Base-by-base conservation (phyloP, 2,113 vertebrate genomes). In the Laticauda laticaudata region DNA sequence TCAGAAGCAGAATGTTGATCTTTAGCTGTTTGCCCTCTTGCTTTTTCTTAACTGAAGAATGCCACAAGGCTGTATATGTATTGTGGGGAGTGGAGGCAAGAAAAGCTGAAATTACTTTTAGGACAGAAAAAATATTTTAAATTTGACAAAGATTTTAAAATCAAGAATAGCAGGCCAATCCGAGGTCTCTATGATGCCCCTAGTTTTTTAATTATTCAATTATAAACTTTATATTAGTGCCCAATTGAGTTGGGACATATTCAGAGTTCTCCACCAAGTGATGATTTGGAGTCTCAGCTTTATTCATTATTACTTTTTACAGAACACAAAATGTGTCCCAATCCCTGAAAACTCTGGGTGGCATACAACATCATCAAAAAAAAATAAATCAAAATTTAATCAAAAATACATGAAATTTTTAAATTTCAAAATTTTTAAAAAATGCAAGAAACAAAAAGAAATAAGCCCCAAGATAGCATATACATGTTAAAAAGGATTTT, bases 261-360 rank as follows among this genome's bases (percentile, higher is more conserved):
- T 95, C 86, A 69, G 61, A 95, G 87, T 81, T 91, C 95, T 94
- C 97, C 95, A 94, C 95, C 97, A 96, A 96, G 94, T 94, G 96
- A 95, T 89, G 45, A 24, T 20, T 69, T 90, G 26, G 15, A 18
- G 89, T 26, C 15, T 51, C 61, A 64, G 21, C 59, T 90, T 9
- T n/a, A n/a, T 64, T n/a, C 26, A 64, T 64, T 64, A 64, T 64
- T 64, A 64, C 11, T 64, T 64, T 64, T 64, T 64, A 64, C 11
- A 64, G 26, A 64, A 64, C 12, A 29, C 29, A 64, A 29, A 64
- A 64, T 29, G 26, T n/a, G 61, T 26, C 61, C 61, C 61, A 5
- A 64, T n/a, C 61, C 11, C 10, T 29, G 26, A 64, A 26, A 12
- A 64, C 61, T 64, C 26, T 64, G 26, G 3, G 11, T 61, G 61